Percentiles rank a stretch among this genome's conserved stretches.
Conservation (phyloP, 1,140 invertebrate species). For the Leptoteleia sp. region DNA sequence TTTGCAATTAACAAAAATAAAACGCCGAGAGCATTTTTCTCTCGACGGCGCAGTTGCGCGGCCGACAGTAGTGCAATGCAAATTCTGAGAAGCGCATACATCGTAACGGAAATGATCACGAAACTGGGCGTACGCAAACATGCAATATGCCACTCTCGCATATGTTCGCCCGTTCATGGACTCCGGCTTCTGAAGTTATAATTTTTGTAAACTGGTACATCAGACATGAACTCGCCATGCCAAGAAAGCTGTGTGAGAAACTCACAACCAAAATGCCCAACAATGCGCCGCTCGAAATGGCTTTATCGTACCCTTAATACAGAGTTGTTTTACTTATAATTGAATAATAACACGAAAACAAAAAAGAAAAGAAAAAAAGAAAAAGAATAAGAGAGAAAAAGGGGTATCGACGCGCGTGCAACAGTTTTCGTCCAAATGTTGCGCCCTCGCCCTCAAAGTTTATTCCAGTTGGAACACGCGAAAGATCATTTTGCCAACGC, state of each 20-base stretch:
- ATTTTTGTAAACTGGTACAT: slow-evolving; percentile 61
- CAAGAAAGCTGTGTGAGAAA: slow-evolving; percentile 37
- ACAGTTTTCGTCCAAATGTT: too few relatives aligned
- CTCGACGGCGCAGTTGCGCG: slow-evolving; percentile 12
- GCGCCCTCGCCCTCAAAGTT: too few relatives aligned
- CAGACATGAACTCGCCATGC: slow-evolving; percentile 25
- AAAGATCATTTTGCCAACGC: too few relatives aligned
- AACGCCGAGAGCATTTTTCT: slow-evolving; percentile 10
- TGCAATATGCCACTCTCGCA: slow-evolving; percentile 62
- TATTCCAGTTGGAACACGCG: too few relatives aligned
- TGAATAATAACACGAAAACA: too few relatives aligned
- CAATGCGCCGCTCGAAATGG: slow-evolving; percentile 19
- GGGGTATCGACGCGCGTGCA: too few relatives aligned
- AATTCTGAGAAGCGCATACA: slow-evolving; percentile 55
- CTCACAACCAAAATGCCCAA: slow-evolving; percentile 30
- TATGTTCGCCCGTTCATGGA: slow-evolving; percentile 50
- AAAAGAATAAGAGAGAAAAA: too few relatives aligned
- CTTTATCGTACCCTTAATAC: slow-evolving; percentile 10
- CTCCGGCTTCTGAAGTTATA: slow-evolving; percentile 49
- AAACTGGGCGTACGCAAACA: slow-evolving; percentile 59
- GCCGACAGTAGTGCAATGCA: slow-evolving; percentile 34
- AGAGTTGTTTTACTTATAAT: slow-evolving; percentile 10
- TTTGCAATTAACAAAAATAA: slow-evolving; percentile 37
- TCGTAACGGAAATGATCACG: slow-evolving; percentile 64
- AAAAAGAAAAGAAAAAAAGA: too few relatives aligned